phyloP scores from a whole-genome alignment of 2,797 vertebrate species.

The Brachymystax lenok region DNA sequence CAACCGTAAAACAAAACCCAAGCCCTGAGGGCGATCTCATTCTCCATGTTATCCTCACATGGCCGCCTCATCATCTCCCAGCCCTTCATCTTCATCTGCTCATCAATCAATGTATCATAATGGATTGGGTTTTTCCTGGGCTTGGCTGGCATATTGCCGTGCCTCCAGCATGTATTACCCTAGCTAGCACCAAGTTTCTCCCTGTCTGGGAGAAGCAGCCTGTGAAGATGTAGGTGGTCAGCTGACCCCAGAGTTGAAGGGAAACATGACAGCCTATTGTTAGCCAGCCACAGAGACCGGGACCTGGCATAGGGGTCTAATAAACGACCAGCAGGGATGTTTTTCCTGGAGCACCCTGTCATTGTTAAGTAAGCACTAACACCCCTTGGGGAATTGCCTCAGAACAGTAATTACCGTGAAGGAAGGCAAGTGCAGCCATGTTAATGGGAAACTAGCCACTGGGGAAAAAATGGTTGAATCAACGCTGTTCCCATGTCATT shows the following conservation, averaged over 20 bases:
- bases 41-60: neutral
- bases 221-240: too few relatives aligned
- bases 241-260: constrained; percentile 7
- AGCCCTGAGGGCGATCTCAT: neutral
- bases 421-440: neutral
- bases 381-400: neutral
- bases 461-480: too few relatives aligned
- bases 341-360: too few relatives aligned
- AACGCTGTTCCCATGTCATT: neutral
- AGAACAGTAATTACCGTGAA: neutral
- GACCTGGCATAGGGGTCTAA: too few relatives aligned
- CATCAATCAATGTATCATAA: constrained; percentile 57
- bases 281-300: constrained; percentile 16
- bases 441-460: neutral
- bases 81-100: constrained; percentile 29
- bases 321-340: too few relatives aligned
- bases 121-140: constrained; percentile 36
- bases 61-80: constrained; percentile 23
- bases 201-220: constrained; percentile 11
- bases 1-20: constrained; percentile 22
- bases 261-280: too few relatives aligned
- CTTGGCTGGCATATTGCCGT: constrained; percentile 33
- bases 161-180: constrained; percentile 45
- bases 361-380: neutral
- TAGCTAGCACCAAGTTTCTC: neutral